These are phyloP conservation scores for Poecile montanus DNA, from an alignment of 2,797 vertebrate species.

Conservation along the genomic window DNA sequence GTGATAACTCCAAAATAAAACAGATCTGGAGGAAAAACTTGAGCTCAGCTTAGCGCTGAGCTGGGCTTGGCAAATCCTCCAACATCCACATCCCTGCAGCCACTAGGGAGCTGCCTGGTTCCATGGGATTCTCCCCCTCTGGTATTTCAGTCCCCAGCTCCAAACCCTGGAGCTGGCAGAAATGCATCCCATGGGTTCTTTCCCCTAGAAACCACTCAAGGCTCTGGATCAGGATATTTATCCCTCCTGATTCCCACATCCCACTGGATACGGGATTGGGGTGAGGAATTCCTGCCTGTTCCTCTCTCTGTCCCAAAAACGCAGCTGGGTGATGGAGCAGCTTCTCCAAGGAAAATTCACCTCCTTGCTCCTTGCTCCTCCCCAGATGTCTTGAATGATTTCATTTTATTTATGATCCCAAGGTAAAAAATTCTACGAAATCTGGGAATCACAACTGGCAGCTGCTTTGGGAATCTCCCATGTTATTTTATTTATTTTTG, in stretches of 20 bases:
- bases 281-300: neutral
- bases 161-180: neutral
- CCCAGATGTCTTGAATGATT: neutral
- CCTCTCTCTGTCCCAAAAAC: neutral
- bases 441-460: neutral
- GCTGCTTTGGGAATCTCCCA: neutral
- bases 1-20: neutral
- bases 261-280: neutral
- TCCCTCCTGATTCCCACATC: neutral
- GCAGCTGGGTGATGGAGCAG: neutral
- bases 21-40: neutral
- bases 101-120: constrained; percentile 62
- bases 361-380: neutral
- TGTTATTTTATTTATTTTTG: neutral
- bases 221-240: neutral
- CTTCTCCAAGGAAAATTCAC: neutral
- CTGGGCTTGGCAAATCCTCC: neutral
- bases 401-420: neutral
- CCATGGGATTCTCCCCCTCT: constrained; percentile 37
- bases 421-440: neutral
- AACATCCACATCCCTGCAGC: constrained; percentile 13
- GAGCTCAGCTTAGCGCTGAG: constrained; percentile 28
- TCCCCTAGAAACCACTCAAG: neutral
- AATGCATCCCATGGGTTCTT: neutral
- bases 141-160: neutral